These are phyloP conservation scores for Hormaphis cornu DNA, from an alignment of 1,140 invertebrate species.

Conservation along the genomic window DNA sequence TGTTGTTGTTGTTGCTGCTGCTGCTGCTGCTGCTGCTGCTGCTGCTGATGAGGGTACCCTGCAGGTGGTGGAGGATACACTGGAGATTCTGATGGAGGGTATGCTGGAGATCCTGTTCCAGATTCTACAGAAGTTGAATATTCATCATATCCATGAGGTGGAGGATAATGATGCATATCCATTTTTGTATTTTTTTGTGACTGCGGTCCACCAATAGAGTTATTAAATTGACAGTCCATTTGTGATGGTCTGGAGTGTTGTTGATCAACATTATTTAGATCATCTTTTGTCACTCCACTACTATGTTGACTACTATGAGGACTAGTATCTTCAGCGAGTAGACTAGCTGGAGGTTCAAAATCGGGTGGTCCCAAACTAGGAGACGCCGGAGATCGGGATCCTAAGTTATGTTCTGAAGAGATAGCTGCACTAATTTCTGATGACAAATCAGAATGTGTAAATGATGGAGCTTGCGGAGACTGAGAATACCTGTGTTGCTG, in stretches of 20 bases:
- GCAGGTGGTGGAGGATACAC: conserved; percentile 33
- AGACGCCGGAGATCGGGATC: conserved; percentile 52
- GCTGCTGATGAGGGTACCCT: conserved; percentile 1
- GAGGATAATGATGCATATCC: conserved; percentile 37
- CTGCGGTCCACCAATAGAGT: conserved; percentile 40
- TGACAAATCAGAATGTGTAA: conserved; percentile 63
- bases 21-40: conserved; percentile 18
- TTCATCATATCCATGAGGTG: conserved; percentile 37
- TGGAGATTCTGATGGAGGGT: conserved; percentile 37
- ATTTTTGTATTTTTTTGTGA: conserved; percentile 36
- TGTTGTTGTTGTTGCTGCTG: background rate
- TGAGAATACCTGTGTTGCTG: conserved; percentile 41
- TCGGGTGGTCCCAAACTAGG: conserved; percentile 60
- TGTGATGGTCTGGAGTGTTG: conserved; percentile 32
- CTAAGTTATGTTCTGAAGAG: conserved; percentile 53
- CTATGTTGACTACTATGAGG: conserved; percentile 34
- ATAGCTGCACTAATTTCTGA: conserved; percentile 68
- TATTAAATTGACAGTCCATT: conserved; percentile 48
- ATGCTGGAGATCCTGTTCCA: conserved; percentile 36
- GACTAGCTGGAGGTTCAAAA: conserved; percentile 61
- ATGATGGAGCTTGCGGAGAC: conserved; percentile 51
- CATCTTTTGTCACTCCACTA: conserved; percentile 25
- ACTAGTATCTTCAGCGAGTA: conserved; percentile 46
- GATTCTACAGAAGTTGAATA: conserved; percentile 39
- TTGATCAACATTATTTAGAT: conserved; percentile 8